Evolutionary conservation across 2,113 vertebrate genomes (phyloP).

Genomic region (Casuarius casuarius): DNA sequence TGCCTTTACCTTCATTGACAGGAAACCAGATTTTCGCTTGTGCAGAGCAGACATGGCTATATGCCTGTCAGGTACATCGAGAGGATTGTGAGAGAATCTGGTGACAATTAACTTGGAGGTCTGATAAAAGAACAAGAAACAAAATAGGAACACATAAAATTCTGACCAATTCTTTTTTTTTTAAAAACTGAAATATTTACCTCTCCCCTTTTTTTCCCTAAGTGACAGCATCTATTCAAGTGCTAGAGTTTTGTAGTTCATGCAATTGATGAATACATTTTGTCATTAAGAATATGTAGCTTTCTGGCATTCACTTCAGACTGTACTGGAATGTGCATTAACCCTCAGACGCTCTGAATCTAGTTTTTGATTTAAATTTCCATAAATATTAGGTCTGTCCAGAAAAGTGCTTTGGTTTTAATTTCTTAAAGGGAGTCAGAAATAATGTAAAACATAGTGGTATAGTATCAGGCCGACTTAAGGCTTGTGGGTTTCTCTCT

Average conservation of each 20-base stretch:
- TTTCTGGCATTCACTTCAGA: not conserved
- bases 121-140: not conserved
- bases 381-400: not conserved
- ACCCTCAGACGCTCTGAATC: not conserved
- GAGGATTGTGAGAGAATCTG: not conserved
- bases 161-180: not conserved
- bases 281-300: not conserved
- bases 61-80: not conserved
- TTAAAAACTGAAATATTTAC: not conserved
- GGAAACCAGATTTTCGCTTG: not conserved
- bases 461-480: not conserved
- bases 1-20: not conserved
- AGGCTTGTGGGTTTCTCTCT: not conserved
- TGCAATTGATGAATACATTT: not conserved
- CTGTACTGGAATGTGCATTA: not conserved
- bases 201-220: not conserved
- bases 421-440: not conserved
- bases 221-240: not conserved
- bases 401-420: not conserved
- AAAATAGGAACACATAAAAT: not conserved
- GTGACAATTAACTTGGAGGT: not conserved
- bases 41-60: not conserved
- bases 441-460: not conserved
- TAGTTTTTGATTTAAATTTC: not conserved
- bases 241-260: rapidly evolving